Evolutionary conservation across 2,797 vertebrate genomes (phyloP), one percentile per base, ranked within the genome.

Genomic region (Oreochromis mossambicus): DNA sequence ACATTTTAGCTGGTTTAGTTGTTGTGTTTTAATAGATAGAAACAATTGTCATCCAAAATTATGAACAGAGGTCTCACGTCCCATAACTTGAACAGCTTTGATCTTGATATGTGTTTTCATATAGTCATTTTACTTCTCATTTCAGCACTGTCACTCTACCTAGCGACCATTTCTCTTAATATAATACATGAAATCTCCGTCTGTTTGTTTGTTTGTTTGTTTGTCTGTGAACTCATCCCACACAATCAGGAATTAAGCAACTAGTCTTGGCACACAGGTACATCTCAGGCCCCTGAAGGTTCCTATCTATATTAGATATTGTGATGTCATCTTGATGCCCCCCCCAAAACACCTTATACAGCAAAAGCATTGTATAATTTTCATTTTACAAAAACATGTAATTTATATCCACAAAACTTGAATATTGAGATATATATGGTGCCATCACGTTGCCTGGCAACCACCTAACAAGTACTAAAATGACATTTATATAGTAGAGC

Each of bases 401-500:
- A 29, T 46, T 73, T 48, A 73, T 29, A 29, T 29, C 41, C 24
- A 73, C 41, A 17, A 48, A 48, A 29, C 4, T 1, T 73, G 68
- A 11, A 73, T 73, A 48, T 48, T 29, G 4, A 29, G 24, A 73
- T 48, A 73, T 73, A 73, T 73, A 48, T 73, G 68, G 9, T 73
- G 21, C 63, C 9, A 29, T 48, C 41, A 73, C 0, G 8, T 48
- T 73, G 68, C 41, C 68, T 73, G 68, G 68, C 46, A 73, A 29
- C 43, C 24, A 73, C 68, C 68, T 48, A 73, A 73, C 66, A 73
- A 29, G 15, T 46, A 73, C 41, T 73, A 73, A 73, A 70, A 73
- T 73, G 43, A 29, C 43, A 73, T 29, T 73, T 48, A 29, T 73
- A 48, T 48, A 48, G 68, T 73, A 48, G 68, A 73, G 43, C 68